Evolutionary conservation across 2,113 vertebrate species (phyloP), one percentile per base, ranked within the genome.

Genomic region (Acrocephalus arundinaceus): DNA sequence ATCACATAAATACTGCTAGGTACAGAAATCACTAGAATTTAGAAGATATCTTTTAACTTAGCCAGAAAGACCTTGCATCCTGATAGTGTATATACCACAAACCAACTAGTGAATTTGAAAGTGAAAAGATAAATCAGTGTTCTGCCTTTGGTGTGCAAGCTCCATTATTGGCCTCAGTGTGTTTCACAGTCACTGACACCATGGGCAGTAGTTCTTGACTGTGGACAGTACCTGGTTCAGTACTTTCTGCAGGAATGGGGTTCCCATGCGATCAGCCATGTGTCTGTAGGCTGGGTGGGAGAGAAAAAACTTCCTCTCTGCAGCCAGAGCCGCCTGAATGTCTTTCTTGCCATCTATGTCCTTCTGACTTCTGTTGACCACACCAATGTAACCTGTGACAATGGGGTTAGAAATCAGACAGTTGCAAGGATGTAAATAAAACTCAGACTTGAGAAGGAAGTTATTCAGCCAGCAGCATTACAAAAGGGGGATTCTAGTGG

Each of bases 281-380:
- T 99, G 99, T 97, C 99, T 98, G 77, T 99, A 99, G 6, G 98
- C 97, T 7, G 99, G 98, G 71, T 99, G 99, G n/a, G 99, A 98
- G 62, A 99, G 98, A 84, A 99, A 99, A 94, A 99, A 99, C 93
- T 99, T 99, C 78, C 99, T 98, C 95, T 99, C 99, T 1, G 99
- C 99, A 11, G 98, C 98, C 97, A 99, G 97, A n/a, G 99, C 99
- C 4, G 99, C 99, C 5, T 98, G 98, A 95, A 99, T 99, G 86
- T 99, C 99, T 95, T 99, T 99, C 97, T 97, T 99, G 51, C 99
- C 99, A 81, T 99, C 99, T 4, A 99, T 99, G 97, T 99, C 99
- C 92, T 99, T 99, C 97, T 99, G 99, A 97, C 99, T 99, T 92
- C 99, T 98, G 97, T 99, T 99, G 89, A 99, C 99, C 89, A 99